Conservation (phyloP, 2,888 invertebrate species). For the Hydraecia micacea region DNA sequence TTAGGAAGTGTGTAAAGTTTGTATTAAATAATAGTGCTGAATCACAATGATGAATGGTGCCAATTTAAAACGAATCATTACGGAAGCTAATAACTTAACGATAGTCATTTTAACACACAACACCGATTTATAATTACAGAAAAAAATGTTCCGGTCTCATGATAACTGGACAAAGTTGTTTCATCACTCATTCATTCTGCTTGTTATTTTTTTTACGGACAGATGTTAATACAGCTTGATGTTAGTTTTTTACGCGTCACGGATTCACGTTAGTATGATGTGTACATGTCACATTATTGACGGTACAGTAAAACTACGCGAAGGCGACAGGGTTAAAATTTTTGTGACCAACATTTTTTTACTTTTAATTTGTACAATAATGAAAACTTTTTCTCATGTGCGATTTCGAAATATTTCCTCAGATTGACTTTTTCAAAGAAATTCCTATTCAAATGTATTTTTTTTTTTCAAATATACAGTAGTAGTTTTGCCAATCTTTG, state of each 20-base stretch:
- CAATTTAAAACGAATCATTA: slow-evolving; percentile 48
- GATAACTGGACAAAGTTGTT: slow-evolving; percentile 56
- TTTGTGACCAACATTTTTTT: slow-evolving; percentile 2
- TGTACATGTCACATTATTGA: not conserved
- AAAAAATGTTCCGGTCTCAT: slow-evolving; percentile 53
- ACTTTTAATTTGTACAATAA: not conserved
- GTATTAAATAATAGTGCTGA: slow-evolving; percentile 23
- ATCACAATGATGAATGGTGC: slow-evolving; percentile 37
- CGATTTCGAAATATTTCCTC: not conserved
- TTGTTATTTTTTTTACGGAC: slow-evolving; percentile 56
- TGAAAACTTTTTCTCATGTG: not conserved
- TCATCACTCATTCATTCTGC: slow-evolving; percentile 48
- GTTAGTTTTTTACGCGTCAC: slow-evolving; percentile 33
- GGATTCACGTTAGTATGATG: slow-evolving; percentile 14
- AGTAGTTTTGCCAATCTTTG: not conserved
- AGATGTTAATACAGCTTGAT: slow-evolving; percentile 49
- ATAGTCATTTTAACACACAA: slow-evolving; percentile 57
- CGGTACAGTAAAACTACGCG: not conserved
- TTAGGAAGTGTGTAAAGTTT: slow-evolving; percentile 11
- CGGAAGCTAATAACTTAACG: slow-evolving; percentile 60
- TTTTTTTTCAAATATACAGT: too few species aligned
- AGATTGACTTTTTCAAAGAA: too few species aligned
- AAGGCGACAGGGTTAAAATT: slow-evolving; percentile 23
- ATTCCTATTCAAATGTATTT: too few species aligned
- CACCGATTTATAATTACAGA: slow-evolving; percentile 51